Conservation (phyloP, 2,888 invertebrate species). For the Polylopha cassiicola region DNA sequence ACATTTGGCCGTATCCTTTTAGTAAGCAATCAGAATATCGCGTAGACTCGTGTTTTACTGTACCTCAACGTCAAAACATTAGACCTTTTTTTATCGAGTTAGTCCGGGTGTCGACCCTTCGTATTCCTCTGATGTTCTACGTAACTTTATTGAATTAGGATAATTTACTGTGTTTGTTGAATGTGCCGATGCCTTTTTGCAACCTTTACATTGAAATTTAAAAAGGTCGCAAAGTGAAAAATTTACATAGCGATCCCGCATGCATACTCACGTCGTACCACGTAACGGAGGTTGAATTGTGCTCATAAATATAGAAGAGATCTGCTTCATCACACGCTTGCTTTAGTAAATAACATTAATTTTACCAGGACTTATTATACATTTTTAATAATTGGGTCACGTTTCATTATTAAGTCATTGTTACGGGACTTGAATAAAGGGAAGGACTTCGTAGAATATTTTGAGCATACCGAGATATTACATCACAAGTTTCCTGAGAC, state of each 20-base stretch:
- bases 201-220: constrained; percentile 20
- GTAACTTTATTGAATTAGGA: constrained; percentile 55
- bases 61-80: constrained; percentile 43
- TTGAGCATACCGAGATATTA: constrained; percentile 9
- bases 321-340: constrained; percentile 14
- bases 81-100: constrained; percentile 57
- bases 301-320: constrained; percentile 22
- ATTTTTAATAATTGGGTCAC: background rate
- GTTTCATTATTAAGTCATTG: background rate
- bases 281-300: constrained; percentile 21
- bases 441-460: constrained; percentile 5
- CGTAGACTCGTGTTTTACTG: constrained; percentile 35
- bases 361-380: background rate
- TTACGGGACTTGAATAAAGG: constrained; percentile 6
- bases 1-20: constrained; percentile 20
- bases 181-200: constrained; percentile 38
- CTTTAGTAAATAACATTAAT: constrained; percentile 5
- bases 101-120: constrained; percentile 39
- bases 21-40: constrained; percentile 24
- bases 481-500: constrained; percentile 8
- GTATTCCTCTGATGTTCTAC: constrained; percentile 32
- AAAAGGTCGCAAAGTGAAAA: constrained; percentile 22
- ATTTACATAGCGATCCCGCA: constrained; percentile 22
- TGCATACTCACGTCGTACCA: constrained; percentile 16
- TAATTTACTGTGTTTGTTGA: constrained; percentile 60